These are phyloP conservation scores for Drosophila tristis DNA, from an alignment of 1,140 invertebrate species.

Conservation along the genomic window DNA sequence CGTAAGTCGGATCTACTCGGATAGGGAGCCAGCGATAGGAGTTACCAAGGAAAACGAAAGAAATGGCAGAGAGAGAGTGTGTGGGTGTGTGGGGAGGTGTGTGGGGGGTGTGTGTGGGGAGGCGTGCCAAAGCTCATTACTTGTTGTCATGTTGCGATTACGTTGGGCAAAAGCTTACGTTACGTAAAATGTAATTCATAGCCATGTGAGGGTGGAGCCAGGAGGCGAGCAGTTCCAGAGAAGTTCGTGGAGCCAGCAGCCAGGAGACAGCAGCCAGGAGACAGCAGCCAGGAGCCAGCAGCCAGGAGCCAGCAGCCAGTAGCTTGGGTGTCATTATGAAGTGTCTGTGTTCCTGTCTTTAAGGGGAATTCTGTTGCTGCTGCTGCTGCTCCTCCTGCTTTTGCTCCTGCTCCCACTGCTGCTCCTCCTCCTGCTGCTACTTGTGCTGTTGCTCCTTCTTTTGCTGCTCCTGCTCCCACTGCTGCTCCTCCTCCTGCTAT, in stretches of 20 bases:
- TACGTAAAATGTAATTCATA: conserved; percentile 69
- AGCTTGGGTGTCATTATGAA: conserved; percentile 64
- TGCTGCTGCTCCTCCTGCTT: not conserved
- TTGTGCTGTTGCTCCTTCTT: not conserved
- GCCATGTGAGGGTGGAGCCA: conserved; percentile 28
- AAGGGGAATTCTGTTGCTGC: conserved; percentile 14
- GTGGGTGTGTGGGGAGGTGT: not conserved
- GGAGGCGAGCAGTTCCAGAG: not conserved
- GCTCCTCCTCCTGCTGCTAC: conserved; percentile 7
- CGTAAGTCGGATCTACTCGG: conserved; percentile 35
- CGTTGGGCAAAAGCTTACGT: conserved; percentile 56
- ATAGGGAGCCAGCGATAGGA: not conserved
- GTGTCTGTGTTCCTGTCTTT: conserved; percentile 55
- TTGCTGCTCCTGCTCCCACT: not conserved
- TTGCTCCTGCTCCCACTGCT: too few relatives aligned
- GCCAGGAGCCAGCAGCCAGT: not conserved
- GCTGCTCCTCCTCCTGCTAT: conserved; percentile 1
- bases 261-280: too few relatives aligned
- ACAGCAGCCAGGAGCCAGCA: not conserved
- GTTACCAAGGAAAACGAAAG: not conserved
- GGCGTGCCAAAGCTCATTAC: conserved; percentile 61
- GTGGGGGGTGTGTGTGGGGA: not conserved
- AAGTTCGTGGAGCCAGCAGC: conserved; percentile 1
- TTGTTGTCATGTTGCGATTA: conserved; percentile 72
- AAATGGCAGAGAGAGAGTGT: not conserved